A percentile compares a stretch with the other conserved stretches of the same genome.
Conservation (phyloP, 53 echinoderm and acorn worm genomes). For the Hippasteria phrygiana region DNA sequence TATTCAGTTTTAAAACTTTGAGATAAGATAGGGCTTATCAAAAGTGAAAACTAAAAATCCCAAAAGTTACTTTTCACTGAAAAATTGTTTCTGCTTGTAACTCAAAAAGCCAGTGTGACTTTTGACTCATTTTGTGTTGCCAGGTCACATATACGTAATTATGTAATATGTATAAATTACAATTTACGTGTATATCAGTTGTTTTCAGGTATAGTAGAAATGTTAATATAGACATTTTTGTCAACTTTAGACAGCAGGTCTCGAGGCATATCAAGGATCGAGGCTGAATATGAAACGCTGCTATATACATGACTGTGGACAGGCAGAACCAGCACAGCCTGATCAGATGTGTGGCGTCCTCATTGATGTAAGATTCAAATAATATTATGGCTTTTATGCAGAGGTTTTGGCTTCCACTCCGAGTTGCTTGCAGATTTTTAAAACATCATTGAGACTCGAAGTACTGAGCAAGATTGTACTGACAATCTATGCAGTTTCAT, state of each 20-base stretch:
- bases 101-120: too few relatives aligned
- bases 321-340: not conserved
- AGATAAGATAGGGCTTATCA: too few relatives aligned
- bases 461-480: too few relatives aligned
- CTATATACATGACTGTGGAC: conserved; percentile 22
- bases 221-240: not conserved
- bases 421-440: not conserved
- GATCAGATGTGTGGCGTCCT: conserved; percentile 25
- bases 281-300: not conserved
- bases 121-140: too few relatives aligned
- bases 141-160: too few relatives aligned
- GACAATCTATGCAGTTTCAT: too few relatives aligned
- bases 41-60: too few relatives aligned
- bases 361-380: not conserved
- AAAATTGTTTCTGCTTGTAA: too few relatives aligned
- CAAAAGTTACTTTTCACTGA: too few relatives aligned
- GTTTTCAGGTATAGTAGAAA: not conserved
- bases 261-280: conserved; percentile 4
- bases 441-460: not conserved
- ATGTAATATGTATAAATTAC: too few relatives aligned
- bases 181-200: too few relatives aligned
- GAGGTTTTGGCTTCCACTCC: not conserved
- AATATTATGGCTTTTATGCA: not conserved
- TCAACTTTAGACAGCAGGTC: conserved; percentile 9
- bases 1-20: too few relatives aligned